phyloP scores from a whole-genome alignment of 2,113 vertebrate species.

The Pao palembangensis region DNA sequence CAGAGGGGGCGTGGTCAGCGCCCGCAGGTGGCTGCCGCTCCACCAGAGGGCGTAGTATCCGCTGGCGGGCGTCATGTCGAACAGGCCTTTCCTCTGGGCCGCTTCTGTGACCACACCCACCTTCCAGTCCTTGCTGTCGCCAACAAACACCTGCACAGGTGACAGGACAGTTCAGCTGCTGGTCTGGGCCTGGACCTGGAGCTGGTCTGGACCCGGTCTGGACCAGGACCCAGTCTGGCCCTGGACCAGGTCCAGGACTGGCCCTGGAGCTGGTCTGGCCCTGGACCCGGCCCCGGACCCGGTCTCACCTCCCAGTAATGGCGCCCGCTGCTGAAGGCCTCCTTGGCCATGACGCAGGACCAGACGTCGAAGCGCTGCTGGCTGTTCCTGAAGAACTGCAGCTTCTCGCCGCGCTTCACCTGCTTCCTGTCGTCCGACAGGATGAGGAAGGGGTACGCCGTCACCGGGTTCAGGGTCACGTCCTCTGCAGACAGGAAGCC shows the following conservation, averaged over 20 bases:
- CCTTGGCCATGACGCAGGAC: slow-evolving; percentile 71
- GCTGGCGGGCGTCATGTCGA: slow-evolving; percentile 70
- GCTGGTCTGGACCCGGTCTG: too few species aligned
- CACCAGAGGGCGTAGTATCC: slow-evolving; percentile 77
- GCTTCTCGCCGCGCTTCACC: slow-evolving; percentile 73
- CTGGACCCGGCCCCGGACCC: not conserved
- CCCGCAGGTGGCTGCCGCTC: slow-evolving; percentile 62
- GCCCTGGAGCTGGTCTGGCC: not conserved
- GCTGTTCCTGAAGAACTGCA: slow-evolving; percentile 73
- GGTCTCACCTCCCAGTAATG: slow-evolving; percentile 78
- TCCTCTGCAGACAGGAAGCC: slow-evolving; percentile 51
- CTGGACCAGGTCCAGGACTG: too few species aligned
- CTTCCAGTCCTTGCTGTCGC: slow-evolving; percentile 75
- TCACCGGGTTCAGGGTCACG: slow-evolving; percentile 71
- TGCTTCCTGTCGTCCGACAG: slow-evolving; percentile 74
- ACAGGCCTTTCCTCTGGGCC: slow-evolving; percentile 74
- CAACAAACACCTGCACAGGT: slow-evolving; percentile 66
- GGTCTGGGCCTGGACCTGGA: not conserved
- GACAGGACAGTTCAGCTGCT: not conserved
- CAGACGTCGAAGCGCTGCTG: slow-evolving; percentile 73
- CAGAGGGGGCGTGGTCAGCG: slow-evolving; percentile 60
- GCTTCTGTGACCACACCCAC: slow-evolving; percentile 69
- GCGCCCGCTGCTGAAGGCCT: slow-evolving; percentile 60
- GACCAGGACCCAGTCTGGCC: too few species aligned
- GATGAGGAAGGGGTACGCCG: slow-evolving; percentile 76